phyloP scores from a whole-genome alignment of 2,113 vertebrate species.

The Orientallactaga bullata region DNA sequence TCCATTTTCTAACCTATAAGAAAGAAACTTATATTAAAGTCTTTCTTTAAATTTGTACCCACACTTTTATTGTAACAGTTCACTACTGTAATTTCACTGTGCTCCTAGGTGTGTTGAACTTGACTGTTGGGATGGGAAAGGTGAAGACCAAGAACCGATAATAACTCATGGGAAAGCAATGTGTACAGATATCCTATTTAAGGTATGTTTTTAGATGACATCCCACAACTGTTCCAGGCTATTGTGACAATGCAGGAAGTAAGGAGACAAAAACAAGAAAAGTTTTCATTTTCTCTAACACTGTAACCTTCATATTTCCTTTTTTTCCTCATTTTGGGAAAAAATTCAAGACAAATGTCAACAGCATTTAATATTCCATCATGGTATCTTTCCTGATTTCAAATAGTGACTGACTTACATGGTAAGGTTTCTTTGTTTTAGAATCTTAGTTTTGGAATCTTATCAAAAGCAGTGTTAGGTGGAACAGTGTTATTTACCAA shows the following conservation, averaged over 20 bases:
- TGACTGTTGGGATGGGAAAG: slow-evolving; percentile 99
- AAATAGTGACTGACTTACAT: background rate
- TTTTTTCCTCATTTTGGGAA: slow-evolving; percentile 24
- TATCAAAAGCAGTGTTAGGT: background rate
- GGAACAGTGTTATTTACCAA: background rate
- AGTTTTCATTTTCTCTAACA: background rate
- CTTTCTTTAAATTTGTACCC: background rate
- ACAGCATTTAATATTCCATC: background rate
- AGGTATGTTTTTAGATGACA: slow-evolving; percentile 87
- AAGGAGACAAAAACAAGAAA: background rate
- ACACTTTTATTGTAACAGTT: background rate
- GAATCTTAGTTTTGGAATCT: background rate
- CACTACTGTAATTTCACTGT: slow-evolving; percentile 51
- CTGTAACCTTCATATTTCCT: background rate
- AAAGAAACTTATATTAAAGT: background rate
- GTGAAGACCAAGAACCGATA: slow-evolving; percentile 99
- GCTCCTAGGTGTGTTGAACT: slow-evolving; percentile 95
- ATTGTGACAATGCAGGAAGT: background rate
- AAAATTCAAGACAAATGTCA: slow-evolving; percentile 20
- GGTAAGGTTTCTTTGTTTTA: background rate
- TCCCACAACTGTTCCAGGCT: background rate
- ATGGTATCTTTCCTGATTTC: background rate
- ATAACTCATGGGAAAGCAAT: slow-evolving; percentile 99
- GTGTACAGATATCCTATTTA: slow-evolving; percentile 99
- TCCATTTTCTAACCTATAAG: background rate